Percentiles rank a stretch among this genome's conserved stretches.
Conservation (phyloP, 2,888 invertebrate genomes). For the Caenorhabditis virilis region DNA sequence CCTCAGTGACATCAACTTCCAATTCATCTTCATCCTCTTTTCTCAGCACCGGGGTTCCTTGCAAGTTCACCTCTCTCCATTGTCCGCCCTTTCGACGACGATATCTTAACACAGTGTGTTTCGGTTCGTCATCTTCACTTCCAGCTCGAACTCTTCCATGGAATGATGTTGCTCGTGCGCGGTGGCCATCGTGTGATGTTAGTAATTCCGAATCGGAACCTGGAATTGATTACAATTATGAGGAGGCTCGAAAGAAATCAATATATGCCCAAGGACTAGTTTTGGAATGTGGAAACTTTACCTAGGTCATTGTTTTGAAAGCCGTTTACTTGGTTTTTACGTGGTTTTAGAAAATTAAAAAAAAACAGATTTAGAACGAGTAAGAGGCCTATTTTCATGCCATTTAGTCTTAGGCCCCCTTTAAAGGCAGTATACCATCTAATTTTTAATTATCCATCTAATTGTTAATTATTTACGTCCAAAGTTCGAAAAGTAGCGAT, state of each 20-base stretch:
- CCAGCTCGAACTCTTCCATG: slow-evolving; percentile 29
- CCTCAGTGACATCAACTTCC: slow-evolving; percentile 59
- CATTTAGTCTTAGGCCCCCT: too few relatives aligned
- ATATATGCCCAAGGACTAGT: too few relatives aligned
- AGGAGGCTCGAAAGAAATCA: slow-evolving; percentile 10
- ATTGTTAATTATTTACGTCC: too few relatives aligned
- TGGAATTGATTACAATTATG: background rate
- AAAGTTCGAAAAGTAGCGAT: too few relatives aligned
- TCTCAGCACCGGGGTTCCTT: slow-evolving; percentile 38
- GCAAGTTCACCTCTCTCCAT: slow-evolving; percentile 54
- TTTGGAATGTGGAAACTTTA: too few relatives aligned
- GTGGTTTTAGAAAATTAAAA: too few relatives aligned
- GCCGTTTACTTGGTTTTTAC: too few relatives aligned
- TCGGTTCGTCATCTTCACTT: slow-evolving; percentile 33
- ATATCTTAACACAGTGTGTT: slow-evolving; percentile 45
- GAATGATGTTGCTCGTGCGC: slow-evolving; percentile 35
- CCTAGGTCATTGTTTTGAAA: background rate
- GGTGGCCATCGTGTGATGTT: slow-evolving; percentile 10
- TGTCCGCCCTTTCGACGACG: slow-evolving; percentile 55
- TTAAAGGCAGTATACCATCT: background rate
- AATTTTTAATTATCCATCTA: too few relatives aligned
- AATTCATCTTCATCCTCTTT: slow-evolving; percentile 51
- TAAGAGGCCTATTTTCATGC: too few relatives aligned
- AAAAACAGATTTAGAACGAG: too few relatives aligned
- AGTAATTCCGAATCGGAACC: slow-evolving; percentile 47